Evolutionary conservation across 2,113 vertebrate species (phyloP), one percentile per base, ranked within the genome.

Genomic region (Lates calcarifer): DNA sequence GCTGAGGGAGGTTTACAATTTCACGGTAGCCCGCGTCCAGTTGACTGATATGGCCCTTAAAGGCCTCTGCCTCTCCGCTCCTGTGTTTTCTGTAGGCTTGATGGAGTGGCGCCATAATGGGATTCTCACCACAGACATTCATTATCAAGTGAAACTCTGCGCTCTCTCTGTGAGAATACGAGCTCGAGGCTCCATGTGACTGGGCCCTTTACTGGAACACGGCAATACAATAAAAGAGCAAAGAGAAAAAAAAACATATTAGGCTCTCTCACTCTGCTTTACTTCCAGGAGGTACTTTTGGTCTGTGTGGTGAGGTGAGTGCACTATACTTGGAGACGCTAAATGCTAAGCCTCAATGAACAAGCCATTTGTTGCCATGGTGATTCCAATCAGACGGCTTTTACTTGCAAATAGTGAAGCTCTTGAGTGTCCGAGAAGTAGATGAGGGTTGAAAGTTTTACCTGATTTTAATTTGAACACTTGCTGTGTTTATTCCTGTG

Each of bases 61-160:
- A 89, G 90, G 83, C 74, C 85, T 79, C 13, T 41, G 74, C 74
- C 87, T 87, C 81, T 53, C 77, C 43, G 71, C 80, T 47, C 79
- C 88, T 86, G 81, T 87, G 82, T 85, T 90, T 86, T 91, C 83
- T 93, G 89, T 79, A 84, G 82, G 75, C 81, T 89, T 92, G 92
- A 92, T 94, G 90, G 89, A 92, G 86, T 67, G 80, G 83, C 56
- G 28, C 82, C 90, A 91, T 94, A 93, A 93, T 94, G 93, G 92
- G 90, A 88, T 91, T 88, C 91, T 92, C 90, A 93, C 94, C 94
- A 93, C 94, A 94, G 87, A 93, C 91, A 89, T 91, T 94, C 92
- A 94, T 94, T 93, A 94, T 91, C 86, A 93, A 90, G 89, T 55
- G 74, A 85, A 84, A 88, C 80, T 81, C 67, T 1, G 63, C 33